Base-by-base conservation (phyloP, 1,140 invertebrate genomes). In the Sinella curviseta region DNA sequence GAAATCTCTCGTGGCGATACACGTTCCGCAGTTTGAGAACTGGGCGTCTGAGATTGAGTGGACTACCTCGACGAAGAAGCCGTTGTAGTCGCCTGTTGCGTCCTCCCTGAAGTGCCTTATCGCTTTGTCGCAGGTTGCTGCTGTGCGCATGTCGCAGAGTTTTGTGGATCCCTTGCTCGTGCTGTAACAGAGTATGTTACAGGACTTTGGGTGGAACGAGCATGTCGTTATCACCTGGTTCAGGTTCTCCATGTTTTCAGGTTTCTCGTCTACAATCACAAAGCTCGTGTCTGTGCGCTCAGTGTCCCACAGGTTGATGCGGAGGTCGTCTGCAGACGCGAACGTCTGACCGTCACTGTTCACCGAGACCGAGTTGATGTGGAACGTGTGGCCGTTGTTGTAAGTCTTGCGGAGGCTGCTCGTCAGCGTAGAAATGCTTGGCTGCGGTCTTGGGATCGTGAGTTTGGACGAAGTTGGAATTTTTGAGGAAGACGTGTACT, bases 181-280 rank as follows among this genome's bases (percentile, higher is more conserved):
- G 12, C 28, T 33, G 31, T 70, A 70, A 3, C 2, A 8, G 31
- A 70, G 31, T n/a, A 70, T 8, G 30, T 70, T 30, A 30, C 65
- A 70, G 8, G 2, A 14, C 8, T 8, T 31, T 31, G 65, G 65
- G n/a, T 70, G 65, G n/a, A 70, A 70, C 1, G 65, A 3, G 26
- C 8, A 2, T 2, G 65, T 17, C 26, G 65, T 70, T 31, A 70
- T 70, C 2, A 70, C 65, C 31, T 70, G 26, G 14, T 4, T 70
- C 30, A 70, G 31, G 12, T 31, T 33, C 12, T 70, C 65, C 65
- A 70, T 70, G 26, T 3, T 30, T 14, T 70, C 65, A 3, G 65
- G 65, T 33, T 70, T 70, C n/a, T 31, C 31, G 65, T 70, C 65
- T 14, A 70, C 65, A 33, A 33, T 33, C 30, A 70, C 65, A 70